Evolutionary conservation across 2,113 vertebrate species (phyloP).

Genomic region (Oreochromis aureus): DNA sequence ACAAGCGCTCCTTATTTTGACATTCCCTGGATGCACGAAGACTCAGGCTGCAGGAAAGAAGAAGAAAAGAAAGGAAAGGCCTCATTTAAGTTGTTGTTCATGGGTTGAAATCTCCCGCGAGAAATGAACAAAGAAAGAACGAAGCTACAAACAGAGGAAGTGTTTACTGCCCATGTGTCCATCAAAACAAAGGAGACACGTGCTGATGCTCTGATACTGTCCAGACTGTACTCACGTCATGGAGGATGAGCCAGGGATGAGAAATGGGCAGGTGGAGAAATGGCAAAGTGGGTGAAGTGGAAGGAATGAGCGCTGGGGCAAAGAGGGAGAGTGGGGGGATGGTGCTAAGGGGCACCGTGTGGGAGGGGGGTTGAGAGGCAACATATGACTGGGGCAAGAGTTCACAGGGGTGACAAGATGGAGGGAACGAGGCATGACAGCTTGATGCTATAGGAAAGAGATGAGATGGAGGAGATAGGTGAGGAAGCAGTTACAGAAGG

Average conservation of each 20-base stretch:
- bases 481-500: background rate
- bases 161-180: background rate
- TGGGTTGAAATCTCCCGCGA: background rate
- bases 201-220: background rate
- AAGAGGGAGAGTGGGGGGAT: constrained; percentile 38
- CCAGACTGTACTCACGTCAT: background rate
- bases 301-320: constrained; percentile 49
- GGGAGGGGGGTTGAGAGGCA: constrained; percentile 46
- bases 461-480: background rate
- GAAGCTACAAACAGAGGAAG: background rate
- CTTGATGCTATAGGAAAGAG: constrained; percentile 5
- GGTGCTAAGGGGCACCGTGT: constrained; percentile 7
- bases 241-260: constrained; percentile 17
- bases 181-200: constrained; percentile 8
- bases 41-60: constrained; percentile 76
- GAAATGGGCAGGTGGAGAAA: constrained; percentile 57
- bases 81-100: background rate
- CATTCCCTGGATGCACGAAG: constrained; percentile 90
- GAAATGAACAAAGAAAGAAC: background rate
- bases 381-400: constrained; percentile 64
- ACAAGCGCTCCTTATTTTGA: constrained; percentile 91
- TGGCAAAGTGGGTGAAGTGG: constrained; percentile 66
- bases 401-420: constrained; percentile 50
- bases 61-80: background rate
- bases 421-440: constrained; percentile 36